phyloP scores from a whole-genome alignment of 2,797 vertebrate genomes.

The Salarias fasciatus region DNA sequence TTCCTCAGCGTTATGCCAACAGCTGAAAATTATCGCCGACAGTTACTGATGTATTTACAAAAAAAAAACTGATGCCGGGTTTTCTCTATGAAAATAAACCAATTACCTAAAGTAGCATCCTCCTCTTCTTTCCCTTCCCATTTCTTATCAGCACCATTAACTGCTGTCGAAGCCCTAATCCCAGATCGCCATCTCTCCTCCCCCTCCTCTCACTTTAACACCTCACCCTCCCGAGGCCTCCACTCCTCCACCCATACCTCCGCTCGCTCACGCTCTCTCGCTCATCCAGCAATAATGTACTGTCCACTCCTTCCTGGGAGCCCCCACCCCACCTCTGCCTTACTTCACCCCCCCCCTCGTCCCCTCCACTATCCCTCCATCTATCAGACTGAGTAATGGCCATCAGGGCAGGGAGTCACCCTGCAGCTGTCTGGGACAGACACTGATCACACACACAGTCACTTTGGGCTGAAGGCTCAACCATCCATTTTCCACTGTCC shows the following conservation, averaged over 20 bases:
- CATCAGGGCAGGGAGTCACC: conserved; percentile 75
- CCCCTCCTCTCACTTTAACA: conserved; percentile 63
- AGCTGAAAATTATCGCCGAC: conserved; percentile 51
- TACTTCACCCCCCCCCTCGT: conserved; percentile 35
- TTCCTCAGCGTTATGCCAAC: conserved; percentile 21
- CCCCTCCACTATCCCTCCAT: conserved; percentile 61
- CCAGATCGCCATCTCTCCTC: conserved; percentile 39
- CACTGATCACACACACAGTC: conserved; percentile 78
- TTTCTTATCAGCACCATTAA: conserved; percentile 54
- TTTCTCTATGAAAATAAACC: conserved; percentile 63
- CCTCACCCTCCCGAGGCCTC: conserved; percentile 59
- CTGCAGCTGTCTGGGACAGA: conserved; percentile 75
- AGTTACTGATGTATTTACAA: conserved; percentile 50
- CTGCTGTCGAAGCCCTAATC: conserved; percentile 43
- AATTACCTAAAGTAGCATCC: conserved; percentile 64
- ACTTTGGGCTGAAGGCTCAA: conserved; percentile 69
- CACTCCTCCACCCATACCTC: conserved; percentile 32
- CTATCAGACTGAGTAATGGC: conserved; percentile 80
- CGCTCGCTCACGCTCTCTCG: conserved; percentile 37
- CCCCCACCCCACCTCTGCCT: conserved; percentile 35
- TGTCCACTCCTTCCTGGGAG: conserved; percentile 52
- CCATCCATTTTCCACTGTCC: conserved; percentile 66
- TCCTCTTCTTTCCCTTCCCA: conserved; percentile 40
- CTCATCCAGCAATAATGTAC: conserved; percentile 61
- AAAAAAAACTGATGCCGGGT: conserved; percentile 55